phyloP scores from a whole-genome alignment of 2,113 vertebrate species.

The Pedionomus torquatus region DNA sequence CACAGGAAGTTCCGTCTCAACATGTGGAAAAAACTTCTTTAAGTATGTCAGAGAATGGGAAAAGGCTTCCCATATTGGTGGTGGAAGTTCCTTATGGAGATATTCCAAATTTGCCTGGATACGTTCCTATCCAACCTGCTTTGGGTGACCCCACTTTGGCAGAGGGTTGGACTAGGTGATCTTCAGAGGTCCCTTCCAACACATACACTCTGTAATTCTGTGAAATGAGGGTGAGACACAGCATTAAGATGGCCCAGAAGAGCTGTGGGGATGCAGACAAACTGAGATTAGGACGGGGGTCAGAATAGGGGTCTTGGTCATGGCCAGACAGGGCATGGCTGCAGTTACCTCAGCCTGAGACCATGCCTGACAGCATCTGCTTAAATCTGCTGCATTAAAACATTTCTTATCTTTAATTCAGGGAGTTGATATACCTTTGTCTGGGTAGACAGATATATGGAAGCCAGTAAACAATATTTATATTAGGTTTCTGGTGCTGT shows the following conservation, averaged over 20 bases:
- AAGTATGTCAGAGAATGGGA: too few species aligned
- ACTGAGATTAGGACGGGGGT: neutral
- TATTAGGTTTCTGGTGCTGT: neutral
- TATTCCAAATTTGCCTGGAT: too few species aligned
- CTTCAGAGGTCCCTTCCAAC: too few species aligned
- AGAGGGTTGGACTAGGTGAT: too few species aligned
- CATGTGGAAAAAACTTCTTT: too few species aligned
- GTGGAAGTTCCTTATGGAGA: too few species aligned
- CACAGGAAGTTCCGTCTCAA: too few species aligned
- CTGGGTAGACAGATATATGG: neutral
- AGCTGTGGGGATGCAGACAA: rapidly evolving
- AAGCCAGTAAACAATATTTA: neutral
- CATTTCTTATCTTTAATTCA: neutral
- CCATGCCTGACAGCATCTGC: rapidly evolving
- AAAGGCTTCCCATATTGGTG: too few species aligned
- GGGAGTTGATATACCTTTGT: neutral
- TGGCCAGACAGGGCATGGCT: neutral
- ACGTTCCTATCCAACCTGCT: too few species aligned
- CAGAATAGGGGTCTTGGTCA: neutral
- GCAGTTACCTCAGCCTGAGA: neutral
- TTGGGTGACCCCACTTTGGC: too few species aligned
- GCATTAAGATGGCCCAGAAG: neutral
- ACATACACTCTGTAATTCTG: too few species aligned
- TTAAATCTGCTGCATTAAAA: neutral
- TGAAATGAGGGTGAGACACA: neutral